Base-by-base conservation (phyloP, 2,113 vertebrate species). In the Oryctolagus cuniculus region DNA sequence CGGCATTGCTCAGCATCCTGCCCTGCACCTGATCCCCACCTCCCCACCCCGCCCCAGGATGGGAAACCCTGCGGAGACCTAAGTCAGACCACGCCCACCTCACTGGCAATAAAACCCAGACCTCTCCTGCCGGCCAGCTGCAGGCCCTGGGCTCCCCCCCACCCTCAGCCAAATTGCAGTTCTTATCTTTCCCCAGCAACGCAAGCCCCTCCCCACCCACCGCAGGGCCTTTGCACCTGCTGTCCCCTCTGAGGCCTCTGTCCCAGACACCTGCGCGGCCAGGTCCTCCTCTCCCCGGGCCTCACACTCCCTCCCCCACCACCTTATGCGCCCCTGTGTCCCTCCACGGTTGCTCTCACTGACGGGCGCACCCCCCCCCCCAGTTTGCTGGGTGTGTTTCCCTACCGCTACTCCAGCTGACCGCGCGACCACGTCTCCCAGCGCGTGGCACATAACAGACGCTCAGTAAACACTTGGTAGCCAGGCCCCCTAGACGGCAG, bases 221-320 rank as follows among this genome's bases (percentile, higher is more conserved):
- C 44, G 5, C 93, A n/a, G 85, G 81, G 77, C 55, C 34, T 87
- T 77, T 73, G 91, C 85, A 31, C n/a, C 78, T 82, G 67, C 69
- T 27, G 0, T 29, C 73, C 67, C 85, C 67, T 38, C 31, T 16
- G 81, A 70, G 29, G 27, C 25, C n/a, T 85, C 38, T 22, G 19
- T 24, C 44, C 25, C 38, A n/a, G 88, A 22, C 29, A 55, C 36
- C 49, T 63, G 27, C 61, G 31, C 15, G 16, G 6, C 63, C 0
- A 0, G 13, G 1, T 4, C 29, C 44, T 36, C 51, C 66, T 25
- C 64, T 44, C 66, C 11, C 31, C 31, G 5, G 55, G n/a, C 80
- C 55, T 38, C 61, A 11, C 4, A 22, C 0, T 3, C 72, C 21
- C 3, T 53, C 29, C 66, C 10, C 16, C 0, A 5, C 74, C 16